phyloP scores from a whole-genome alignment of 2,113 vertebrate genomes.

The Entomyzon cyanotis region DNA sequence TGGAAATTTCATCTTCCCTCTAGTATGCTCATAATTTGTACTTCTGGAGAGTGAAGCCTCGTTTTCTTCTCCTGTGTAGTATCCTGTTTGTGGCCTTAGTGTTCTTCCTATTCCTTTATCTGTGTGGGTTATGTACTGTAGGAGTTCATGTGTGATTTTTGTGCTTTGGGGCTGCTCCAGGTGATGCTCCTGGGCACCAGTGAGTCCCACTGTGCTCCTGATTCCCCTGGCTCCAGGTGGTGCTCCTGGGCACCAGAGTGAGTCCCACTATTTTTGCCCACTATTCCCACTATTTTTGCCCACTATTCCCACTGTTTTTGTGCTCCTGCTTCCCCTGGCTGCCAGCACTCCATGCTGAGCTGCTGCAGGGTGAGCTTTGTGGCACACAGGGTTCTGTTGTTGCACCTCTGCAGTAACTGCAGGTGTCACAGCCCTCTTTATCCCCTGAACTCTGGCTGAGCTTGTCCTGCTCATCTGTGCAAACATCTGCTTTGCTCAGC shows the following conservation, averaged over 20 bases:
- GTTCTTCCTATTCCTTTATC: neutral
- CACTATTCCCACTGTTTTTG: too few relatives aligned
- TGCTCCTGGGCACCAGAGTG: too few relatives aligned
- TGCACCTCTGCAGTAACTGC: neutral
- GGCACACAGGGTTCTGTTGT: neutral
- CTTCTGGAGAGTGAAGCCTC: neutral
- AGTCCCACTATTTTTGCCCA: too few relatives aligned
- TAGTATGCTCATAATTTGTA: constrained; percentile 9
- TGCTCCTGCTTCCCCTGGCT: neutral
- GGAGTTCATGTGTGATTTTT: neutral
- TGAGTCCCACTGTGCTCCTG: neutral
- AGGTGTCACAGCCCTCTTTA: accelerated
- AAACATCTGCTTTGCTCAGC: neutral
- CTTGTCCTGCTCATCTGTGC: neutral
- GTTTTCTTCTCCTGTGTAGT: neutral
- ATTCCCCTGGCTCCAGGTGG: neutral
- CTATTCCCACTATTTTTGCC: too few relatives aligned
- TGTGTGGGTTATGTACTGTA: neutral
- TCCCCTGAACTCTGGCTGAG: neutral
- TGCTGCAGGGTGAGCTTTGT: neutral
- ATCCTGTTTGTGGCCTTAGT: neutral
- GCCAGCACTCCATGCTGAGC: neutral
- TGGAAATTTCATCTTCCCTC: neutral
- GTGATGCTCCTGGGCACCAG: neutral
- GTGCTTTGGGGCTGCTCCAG: neutral